Evolutionary conservation across 2,888 invertebrate genomes (phyloP).

Genomic region (Podotricha telesiphe): DNA sequence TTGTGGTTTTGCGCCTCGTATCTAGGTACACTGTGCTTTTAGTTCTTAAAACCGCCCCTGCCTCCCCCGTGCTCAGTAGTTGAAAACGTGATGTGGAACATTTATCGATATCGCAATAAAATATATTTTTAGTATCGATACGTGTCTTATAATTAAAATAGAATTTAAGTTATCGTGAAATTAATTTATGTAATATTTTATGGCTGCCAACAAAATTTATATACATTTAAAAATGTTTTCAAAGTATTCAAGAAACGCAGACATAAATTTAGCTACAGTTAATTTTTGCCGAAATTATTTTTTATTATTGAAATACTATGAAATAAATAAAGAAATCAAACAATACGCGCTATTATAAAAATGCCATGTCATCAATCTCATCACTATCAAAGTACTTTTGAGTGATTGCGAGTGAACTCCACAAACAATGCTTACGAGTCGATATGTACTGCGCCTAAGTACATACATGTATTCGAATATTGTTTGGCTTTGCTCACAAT

Average conservation of each 20-base stretch:
- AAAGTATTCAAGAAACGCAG: neutral
- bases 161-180: neutral
- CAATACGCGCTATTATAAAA: neutral
- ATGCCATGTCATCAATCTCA: slow-evolving; percentile 39
- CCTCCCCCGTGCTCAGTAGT: slow-evolving; percentile 49
- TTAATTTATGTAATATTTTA: neutral
- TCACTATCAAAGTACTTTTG: slow-evolving; percentile 70
- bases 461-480: slow-evolving; percentile 49
- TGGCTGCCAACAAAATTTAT: no score
- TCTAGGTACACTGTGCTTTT: slow-evolving; percentile 69
- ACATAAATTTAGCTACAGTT: neutral
- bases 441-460: slow-evolving; percentile 61
- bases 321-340: neutral
- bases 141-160: neutral
- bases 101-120: slow-evolving; percentile 36
- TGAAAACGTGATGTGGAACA: slow-evolving; percentile 48
- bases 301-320: neutral
- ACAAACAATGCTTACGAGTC: slow-evolving; percentile 78
- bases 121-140: neutral
- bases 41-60: slow-evolving; percentile 69
- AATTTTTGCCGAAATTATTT: neutral
- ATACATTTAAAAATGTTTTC: neutral
- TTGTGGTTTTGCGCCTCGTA: slow-evolving; percentile 67
- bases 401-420: slow-evolving; percentile 77
- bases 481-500: slow-evolving; percentile 51